Base-by-base conservation (phyloP, 2,888 invertebrate genomes). In the Chrysotoxum bicinctum region DNA sequence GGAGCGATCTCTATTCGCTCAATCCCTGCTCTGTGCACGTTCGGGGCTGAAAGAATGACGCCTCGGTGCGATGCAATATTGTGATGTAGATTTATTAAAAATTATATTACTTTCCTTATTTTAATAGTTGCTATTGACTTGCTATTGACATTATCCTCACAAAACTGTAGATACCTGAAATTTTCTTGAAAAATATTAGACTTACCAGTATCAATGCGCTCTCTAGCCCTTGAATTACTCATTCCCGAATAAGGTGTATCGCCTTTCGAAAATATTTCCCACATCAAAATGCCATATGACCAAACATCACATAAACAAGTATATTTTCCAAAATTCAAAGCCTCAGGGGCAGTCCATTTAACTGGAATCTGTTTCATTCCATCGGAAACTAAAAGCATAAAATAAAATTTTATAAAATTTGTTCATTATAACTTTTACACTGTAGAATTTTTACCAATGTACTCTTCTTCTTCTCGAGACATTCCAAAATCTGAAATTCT, bases 311-410 rank as follows among this genome's bases (percentile, higher is more conserved):
- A 98, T 8, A 98, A 92, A 0, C 98, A 96, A 10, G 98, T 98
- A 91, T 98, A 98, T 93, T 98, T 97, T 95, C 98, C 98, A 91
- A 97, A 98, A 92, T 98, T 98, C 12, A 98, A 93, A 3, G 98
- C 98, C 93, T 98, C 98, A 0, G 99, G 99, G 2, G 98, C 98
- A 0, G 98, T 99, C 99, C 99, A 99, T 92, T 99, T 99, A 83
- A 99, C 98, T 0, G 99, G 98, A 89, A 99, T 98, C 93, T 98
- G 98, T 92, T 99, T 98, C 97, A 98, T 97, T 40, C 98, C 98
- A 88, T 98, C 98, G 3, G 98, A 98, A 50, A 98, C 98, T 92
- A 66, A 48, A 81, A 62, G 23, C 6, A 32, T 19, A 72, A 30
- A 40, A 23, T n/a, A 0, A 6, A 2, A 8, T 14, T 50, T 6